Evolutionary conservation across 1,140 invertebrate genomes (phyloP), one percentile per base, ranked within the genome.

Genomic region (Brachystomella parvula): DNA sequence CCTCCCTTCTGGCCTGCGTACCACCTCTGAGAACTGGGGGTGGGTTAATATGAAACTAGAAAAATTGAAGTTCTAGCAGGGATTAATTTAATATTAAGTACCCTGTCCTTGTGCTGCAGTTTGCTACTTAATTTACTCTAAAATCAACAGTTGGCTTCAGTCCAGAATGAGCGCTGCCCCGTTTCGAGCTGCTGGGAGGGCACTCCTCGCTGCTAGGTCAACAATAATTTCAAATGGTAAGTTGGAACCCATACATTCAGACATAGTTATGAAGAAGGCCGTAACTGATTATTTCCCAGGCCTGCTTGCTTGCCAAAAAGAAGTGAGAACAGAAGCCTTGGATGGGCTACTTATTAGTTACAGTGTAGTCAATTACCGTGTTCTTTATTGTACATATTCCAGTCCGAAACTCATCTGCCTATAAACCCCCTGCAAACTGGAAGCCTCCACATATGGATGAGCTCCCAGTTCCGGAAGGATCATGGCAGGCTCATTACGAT

Each of bases 391-490:
- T 12, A 44, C 9, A 15, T 53, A 24, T 53, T 60, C 19, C 21
- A 30, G 58, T 60, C 3, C 58, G 58, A 15, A 47, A 28, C 12
- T 39, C 61, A 15, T 62, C 61, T 29, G 26, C 12, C 39, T 62
- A 62, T 33, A 62, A 62, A 26, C 32, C 31, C 21, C 15, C 9
- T 15, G 33, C 28, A 9, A 3, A 47, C 26, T 62, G 3, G 3
- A 39, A 47, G 61, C 32, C 61, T 17, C 3, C 39, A 17, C 61
- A 62, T 28, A 30, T 89, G 82, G 85, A 89, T 74, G 88, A 90
- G 72, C 74, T 89, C 73, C 85, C 86, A 2, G 81, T 84, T 19
- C 88, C 89, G 3, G 77, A 80, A 58, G 88, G 88, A 31, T 84
- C 84, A 17, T 91, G 88, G 88, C 78, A 87, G 72, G 82, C 85